phyloP scores from a whole-genome alignment of 2,888 invertebrate species.

The Drosophila meridiana region DNA sequence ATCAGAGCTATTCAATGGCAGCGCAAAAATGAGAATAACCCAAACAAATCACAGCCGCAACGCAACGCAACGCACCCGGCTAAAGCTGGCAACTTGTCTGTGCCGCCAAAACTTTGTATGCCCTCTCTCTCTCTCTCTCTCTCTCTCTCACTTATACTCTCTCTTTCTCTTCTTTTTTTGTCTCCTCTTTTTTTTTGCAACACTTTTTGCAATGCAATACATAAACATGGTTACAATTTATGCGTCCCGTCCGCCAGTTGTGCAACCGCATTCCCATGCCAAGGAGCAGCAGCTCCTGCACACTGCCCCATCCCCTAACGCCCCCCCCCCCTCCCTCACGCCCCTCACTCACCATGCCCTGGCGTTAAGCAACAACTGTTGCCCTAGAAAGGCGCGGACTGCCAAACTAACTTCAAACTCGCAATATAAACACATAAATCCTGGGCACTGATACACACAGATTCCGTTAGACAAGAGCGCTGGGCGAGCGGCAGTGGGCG shows the following conservation, averaged over 20 bases:
- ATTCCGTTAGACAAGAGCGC: slow-evolving; percentile 46
- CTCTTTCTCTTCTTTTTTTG: neutral
- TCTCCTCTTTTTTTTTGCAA: slow-evolving; percentile 27
- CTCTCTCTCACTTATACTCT: too few relatives aligned
- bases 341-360: neutral
- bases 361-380: slow-evolving; percentile 22
- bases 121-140: neutral
- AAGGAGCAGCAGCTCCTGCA: slow-evolving; percentile 10
- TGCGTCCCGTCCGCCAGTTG: slow-evolving; percentile 47
- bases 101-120: slow-evolving; percentile 36
- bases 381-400: slow-evolving; percentile 62
- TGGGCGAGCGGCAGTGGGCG: neutral
- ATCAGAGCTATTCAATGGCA: slow-evolving; percentile 60
- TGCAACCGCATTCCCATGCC: slow-evolving; percentile 45
- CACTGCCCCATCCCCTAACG: neutral
- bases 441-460: slow-evolving; percentile 77
- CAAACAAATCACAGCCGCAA: slow-evolving; percentile 41
- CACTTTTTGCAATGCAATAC: slow-evolving; percentile 54
- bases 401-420: slow-evolving; percentile 82
- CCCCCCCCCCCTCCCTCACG: neutral
- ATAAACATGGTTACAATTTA: slow-evolving; percentile 64
- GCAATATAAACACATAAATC: slow-evolving; percentile 80
- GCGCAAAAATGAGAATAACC: slow-evolving; percentile 49
- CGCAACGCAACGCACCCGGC: neutral
- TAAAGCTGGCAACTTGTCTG: slow-evolving; percentile 50